Evolutionary conservation across 2,113 vertebrate genomes (phyloP), one percentile per base, ranked within the genome.

Genomic region (Zapornia atra): DNA sequence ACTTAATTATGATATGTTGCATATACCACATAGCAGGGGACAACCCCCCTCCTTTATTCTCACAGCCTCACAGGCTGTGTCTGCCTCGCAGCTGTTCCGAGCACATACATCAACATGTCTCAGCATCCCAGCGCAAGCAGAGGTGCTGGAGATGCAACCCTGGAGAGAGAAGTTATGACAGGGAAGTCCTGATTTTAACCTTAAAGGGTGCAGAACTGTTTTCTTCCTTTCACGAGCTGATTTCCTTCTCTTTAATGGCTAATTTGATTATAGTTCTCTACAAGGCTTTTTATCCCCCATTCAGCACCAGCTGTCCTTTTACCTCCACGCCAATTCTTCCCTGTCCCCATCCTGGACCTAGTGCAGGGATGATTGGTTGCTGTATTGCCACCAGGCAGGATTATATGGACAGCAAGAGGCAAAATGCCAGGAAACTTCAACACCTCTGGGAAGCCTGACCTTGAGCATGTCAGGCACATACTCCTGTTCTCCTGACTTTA

Each of bases 71-170:
- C 0, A 0, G 34, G 78, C 70, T 38, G 5, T 77, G 91, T 87
- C 86, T 96, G 88, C 86, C 86, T 82, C 2, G 29, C 92, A 96
- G 94, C 91, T 94, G 84, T 87, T 94, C 88, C 70, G 86, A 63
- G 54, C 80, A 79, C 63, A 48, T 79, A 34, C 15, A 94, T 89
- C 94, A 91, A 92, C 69, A 70, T 0, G 0, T 38, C 87, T 69
- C 36, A 76, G 73, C 89, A 79, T 59, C 88, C 66, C 70, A 50
- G 38, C 3, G 2, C 33, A 77, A 51, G 61, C 8, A 2, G 92
- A 69, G 80, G 60, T 91, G 69, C 80, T 87, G 61, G 73, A 44
- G 69, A 72, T 76, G 28, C 50, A 89, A 12, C 69, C 36, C 79
- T 63, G 28, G 36, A 84, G 63, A 89, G 28, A 85, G 80, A 96